phyloP scores from a whole-genome alignment of 2,797 vertebrate genomes.

The Chelonia mydas region DNA sequence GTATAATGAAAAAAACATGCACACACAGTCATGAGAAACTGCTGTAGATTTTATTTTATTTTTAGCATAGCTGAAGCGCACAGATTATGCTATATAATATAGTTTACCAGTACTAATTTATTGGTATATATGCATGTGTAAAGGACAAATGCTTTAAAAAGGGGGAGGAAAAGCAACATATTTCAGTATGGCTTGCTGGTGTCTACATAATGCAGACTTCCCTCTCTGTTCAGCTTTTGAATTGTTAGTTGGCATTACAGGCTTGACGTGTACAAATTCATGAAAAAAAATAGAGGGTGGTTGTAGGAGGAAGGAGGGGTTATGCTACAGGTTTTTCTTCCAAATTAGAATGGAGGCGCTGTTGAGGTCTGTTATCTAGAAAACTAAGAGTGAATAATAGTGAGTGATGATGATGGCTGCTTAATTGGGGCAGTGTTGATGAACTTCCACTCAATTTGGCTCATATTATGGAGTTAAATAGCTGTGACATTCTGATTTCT shows the following conservation, averaged over 20 bases:
- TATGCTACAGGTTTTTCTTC: background rate
- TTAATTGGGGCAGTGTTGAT: fast-evolving
- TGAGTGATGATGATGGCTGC: background rate
- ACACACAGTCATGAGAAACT: constrained; percentile 53
- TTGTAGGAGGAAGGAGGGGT: background rate
- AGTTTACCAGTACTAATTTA: background rate
- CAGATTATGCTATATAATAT: background rate
- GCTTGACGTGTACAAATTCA: background rate
- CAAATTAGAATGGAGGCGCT: background rate
- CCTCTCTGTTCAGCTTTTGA: background rate
- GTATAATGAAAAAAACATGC: constrained; percentile 71
- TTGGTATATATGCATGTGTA: background rate
- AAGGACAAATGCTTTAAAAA: background rate
- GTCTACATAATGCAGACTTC: background rate
- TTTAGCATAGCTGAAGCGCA: constrained; percentile 23
- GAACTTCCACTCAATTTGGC: background rate
- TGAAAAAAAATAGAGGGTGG: background rate
- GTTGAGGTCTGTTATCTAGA: fast-evolving
- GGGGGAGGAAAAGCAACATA: background rate
- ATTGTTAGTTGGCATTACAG: background rate
- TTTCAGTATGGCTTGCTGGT: background rate
- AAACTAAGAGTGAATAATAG: background rate
- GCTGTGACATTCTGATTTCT: background rate
- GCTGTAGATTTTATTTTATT: constrained; percentile 47
- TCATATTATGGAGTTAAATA: background rate